Base-by-base conservation (phyloP, 2,888 invertebrate species). In the Morinoia aosen region DNA sequence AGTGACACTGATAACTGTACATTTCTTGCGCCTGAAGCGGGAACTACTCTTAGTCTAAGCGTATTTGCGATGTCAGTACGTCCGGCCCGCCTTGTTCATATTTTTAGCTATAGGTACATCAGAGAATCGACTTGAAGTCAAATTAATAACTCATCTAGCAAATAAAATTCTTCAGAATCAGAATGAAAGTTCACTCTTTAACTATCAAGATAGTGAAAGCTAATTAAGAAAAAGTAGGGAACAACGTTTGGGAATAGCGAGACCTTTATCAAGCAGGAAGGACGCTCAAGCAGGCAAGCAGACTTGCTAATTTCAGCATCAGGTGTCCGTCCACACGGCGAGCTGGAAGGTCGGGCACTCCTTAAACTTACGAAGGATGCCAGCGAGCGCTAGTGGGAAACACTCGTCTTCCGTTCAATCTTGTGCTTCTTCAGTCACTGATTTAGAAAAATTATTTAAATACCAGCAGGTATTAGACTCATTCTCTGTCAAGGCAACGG, bases 281-380 rank as follows among this genome's bases (percentile, higher is more conserved):
- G 76, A 76, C 76, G 33, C 76, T 76, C 25, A 10, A 33, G 76
- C 76, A 25, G 76, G 76, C 19, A 76, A 33, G 76, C 76, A 76
- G 76, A 76, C 76, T 76, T 33, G 76, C 76, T 76, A 76, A 76
- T 76, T 76, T 33, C 76, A 76, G 76, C 76, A 76, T 76, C 76
- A 76, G 76, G 76, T 76, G 25, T 76, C 25, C 76, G 16, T 19
- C 48, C 48, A 48, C 48, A 48, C 8, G 76, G 76, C 25, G 33
- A 76, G 76, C 25, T 76, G 76, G 76, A 76, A 76, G 76, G 76
- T 76, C 76, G 76, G 61, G 76, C 76, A 76, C 76, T 76, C 76
- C 76, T 76, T 76, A 76, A 76, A 76, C 76, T 76, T 19, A 33
- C 76, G 76, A 76, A 76, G 19, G 76, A 16, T 25, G 76, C 76